A percentile compares a stretch with the other conserved stretches of the same genome.
These are phyloP conservation scores for Orthosia cruda DNA, from an alignment of 2,888 invertebrate genomes.

Conservation along the genomic window DNA sequence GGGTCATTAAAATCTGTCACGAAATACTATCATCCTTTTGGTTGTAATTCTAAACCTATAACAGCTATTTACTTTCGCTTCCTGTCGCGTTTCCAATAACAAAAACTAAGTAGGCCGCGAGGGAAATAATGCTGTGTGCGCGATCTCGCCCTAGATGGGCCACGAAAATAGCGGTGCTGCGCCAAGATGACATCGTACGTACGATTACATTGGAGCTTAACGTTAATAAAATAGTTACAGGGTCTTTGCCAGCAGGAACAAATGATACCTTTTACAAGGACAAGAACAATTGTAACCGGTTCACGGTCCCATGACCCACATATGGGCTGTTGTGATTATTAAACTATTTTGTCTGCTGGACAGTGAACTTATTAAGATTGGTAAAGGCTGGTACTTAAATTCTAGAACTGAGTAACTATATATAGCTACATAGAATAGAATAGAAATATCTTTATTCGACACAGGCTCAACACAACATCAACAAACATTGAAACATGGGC, in stretches of 20 bases:
- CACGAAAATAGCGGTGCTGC: slow-evolving; percentile 13
- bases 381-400: too few species aligned
- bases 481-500: too few species aligned
- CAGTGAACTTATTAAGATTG: too few species aligned
- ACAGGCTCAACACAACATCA: too few species aligned
- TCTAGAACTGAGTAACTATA: too few species aligned
- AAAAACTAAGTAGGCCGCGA: slow-evolving; percentile 69
- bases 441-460: too few species aligned
- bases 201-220: background rate
- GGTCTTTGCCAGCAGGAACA: background rate
- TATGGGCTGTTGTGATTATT: too few species aligned
- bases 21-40: slow-evolving; percentile 11
- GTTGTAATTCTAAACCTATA: slow-evolving; percentile 55
- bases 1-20: slow-evolving; percentile 6
- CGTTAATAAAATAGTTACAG: background rate
- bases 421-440: too few species aligned
- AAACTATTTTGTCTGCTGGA: too few species aligned
- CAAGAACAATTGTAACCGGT: too few species aligned
- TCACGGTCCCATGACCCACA: too few species aligned
- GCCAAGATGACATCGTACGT: background rate
- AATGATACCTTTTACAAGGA: too few species aligned
- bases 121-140: slow-evolving; percentile 73
- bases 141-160: slow-evolving; percentile 57
- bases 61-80: slow-evolving; percentile 63
- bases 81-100: slow-evolving; percentile 72